phyloP scores from a whole-genome alignment of 2,888 invertebrate genomes.

The Caenorhabditis becei region DNA sequence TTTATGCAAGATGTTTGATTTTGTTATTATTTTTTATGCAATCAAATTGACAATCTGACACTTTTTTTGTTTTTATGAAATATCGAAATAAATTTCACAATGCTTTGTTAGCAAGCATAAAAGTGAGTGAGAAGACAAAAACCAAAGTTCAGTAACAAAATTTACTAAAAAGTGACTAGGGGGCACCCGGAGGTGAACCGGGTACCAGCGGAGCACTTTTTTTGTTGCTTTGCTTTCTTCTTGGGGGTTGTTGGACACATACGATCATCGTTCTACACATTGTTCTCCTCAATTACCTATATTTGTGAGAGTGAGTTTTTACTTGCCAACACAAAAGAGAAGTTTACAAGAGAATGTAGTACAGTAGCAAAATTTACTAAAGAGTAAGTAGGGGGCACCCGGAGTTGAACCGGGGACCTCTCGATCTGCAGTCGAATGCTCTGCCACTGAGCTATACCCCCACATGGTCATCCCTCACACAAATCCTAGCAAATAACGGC shows the following conservation, averaged over 20 bases:
- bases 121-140: too few species aligned
- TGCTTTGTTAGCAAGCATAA: too few species aligned
- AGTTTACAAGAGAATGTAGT: not conserved
- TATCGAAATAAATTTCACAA: too few species aligned
- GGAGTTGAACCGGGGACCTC: slow-evolving; percentile 81
- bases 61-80: not conserved
- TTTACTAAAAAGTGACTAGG: too few species aligned
- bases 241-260: slow-evolving; percentile 76
- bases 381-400: slow-evolving; percentile 72
- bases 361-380: not conserved
- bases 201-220: slow-evolving; percentile 72
- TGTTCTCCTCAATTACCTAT: slow-evolving; percentile 79
- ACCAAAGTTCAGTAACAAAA: too few species aligned
- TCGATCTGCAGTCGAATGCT: slow-evolving; percentile 82
- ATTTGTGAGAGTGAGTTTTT: slow-evolving; percentile 76
- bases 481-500: not conserved
- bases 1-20: slow-evolving; percentile 63
- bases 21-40: slow-evolving; percentile 5
- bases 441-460: slow-evolving; percentile 81
- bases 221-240: slow-evolving; percentile 75
- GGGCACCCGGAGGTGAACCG: too few species aligned
- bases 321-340: too few species aligned
- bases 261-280: slow-evolving; percentile 70
- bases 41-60: too few species aligned
- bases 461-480: slow-evolving; percentile 17